Percentiles rank a stretch among this genome's conserved stretches.
Evolutionary conservation across 1,140 invertebrate species (phyloP).

Genomic region (Drosophila burlai): DNA sequence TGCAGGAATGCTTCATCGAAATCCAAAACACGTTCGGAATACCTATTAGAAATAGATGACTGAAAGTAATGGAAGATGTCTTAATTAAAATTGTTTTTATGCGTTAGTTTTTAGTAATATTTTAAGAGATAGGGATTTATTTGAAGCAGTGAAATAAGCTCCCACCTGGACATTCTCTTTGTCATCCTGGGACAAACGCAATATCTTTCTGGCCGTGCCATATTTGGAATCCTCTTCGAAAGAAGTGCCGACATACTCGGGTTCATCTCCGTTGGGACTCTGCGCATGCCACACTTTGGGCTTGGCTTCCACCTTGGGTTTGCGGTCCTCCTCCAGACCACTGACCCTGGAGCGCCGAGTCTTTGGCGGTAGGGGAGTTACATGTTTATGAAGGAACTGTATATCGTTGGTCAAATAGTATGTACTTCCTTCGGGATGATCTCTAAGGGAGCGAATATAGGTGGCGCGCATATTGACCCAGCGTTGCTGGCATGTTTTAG

Average conservation of each 20-base stretch:
- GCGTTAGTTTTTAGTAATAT: too few species aligned
- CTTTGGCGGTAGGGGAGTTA: conserved; percentile 44
- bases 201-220: neutral
- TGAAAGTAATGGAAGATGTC: neutral
- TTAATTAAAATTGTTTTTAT: neutral
- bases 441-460: conserved; percentile 71
- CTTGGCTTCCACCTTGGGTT: neutral
- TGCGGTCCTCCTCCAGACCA: conserved; percentile 25
- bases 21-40: conserved; percentile 14
- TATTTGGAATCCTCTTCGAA: conserved; percentile 31
- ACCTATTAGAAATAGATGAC: neutral
- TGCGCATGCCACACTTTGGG: conserved; percentile 61
- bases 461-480: conserved; percentile 76
- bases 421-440: conserved; percentile 56
- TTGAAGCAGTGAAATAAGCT: neutral
- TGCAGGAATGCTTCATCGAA: conserved; percentile 77
- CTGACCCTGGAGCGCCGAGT: conserved; percentile 50
- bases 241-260: neutral
- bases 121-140: neutral
- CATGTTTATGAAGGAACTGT: conserved; percentile 62
- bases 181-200: neutral
- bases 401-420: conserved; percentile 73
- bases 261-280: neutral
- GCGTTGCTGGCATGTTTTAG: conserved; percentile 70
- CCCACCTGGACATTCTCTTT: neutral